Conservation (phyloP, 2,113 vertebrate species). For the Chunga burmeisteri region DNA sequence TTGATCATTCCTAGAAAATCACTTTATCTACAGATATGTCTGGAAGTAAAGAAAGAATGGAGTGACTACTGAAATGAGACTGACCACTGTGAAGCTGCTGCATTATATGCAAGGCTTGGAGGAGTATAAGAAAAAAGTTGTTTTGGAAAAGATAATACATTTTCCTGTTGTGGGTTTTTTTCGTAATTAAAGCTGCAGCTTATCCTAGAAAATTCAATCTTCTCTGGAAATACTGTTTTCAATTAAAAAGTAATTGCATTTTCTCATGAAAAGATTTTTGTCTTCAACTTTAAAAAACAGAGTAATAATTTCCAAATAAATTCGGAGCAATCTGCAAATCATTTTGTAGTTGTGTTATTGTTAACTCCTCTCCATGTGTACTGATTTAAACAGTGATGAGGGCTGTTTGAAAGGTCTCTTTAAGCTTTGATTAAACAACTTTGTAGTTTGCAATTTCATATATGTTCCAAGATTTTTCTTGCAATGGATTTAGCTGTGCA, state of each 20-base stretch:
- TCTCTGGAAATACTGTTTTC: conserved; percentile 38
- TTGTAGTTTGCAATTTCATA: conserved; percentile 29
- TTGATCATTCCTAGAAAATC: conserved; percentile 74
- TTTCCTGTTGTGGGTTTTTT: background rate
- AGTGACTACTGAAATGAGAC: conserved; percentile 79
- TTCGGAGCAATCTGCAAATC: conserved; percentile 18
- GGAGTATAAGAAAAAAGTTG: conserved; percentile 62
- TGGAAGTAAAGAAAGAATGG: conserved; percentile 78
- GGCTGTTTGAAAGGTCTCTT: conserved; percentile 48
- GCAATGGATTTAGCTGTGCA: conserved; percentile 19
- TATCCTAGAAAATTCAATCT: conserved; percentile 77
- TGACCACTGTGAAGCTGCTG: conserved; percentile 85
- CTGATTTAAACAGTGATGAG: conserved; percentile 40
- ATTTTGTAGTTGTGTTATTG: background rate
- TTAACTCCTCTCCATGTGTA: conserved; percentile 15
- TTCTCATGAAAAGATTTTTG: conserved; percentile 17
- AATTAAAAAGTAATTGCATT: conserved; percentile 46
- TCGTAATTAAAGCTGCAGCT: conserved; percentile 79
- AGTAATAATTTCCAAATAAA: conserved; percentile 41
- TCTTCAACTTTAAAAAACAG: conserved; percentile 11
- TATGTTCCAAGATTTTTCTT: conserved; percentile 34
- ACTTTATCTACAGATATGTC: conserved; percentile 80
- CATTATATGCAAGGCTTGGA: conserved; percentile 86
- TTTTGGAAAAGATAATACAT: conserved; percentile 34
- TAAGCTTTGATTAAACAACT: conserved; percentile 55